Percentiles rank a stretch among this genome's conserved stretches.
Conservation (phyloP, 1,140 invertebrate species). For the Cotesia typhae region DNA sequence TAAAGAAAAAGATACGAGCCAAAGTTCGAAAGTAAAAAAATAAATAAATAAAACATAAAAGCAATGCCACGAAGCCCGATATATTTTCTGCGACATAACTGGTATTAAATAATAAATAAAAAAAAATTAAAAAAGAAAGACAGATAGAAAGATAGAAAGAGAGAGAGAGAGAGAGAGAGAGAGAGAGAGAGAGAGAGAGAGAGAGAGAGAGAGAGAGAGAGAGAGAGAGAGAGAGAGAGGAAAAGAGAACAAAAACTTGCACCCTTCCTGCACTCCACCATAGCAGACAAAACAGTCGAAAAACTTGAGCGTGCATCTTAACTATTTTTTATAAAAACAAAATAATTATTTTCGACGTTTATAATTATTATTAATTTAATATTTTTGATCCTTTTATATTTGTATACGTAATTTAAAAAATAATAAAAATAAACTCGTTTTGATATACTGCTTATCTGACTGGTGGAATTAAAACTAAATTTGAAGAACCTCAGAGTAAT, state of each 20-base stretch:
- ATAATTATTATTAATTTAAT: conserved; percentile 8
- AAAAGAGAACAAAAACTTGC: conserved; percentile 34
- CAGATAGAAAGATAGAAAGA: conserved; percentile 41
- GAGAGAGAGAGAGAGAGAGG: conserved; percentile 41
- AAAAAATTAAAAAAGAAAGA: conserved; percentile 30
- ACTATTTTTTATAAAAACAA: conserved; percentile 40
- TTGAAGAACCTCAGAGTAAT: neutral
- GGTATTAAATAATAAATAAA: conserved; percentile 40
- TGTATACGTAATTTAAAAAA: neutral
- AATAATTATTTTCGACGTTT: too few relatives aligned
- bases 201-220: conserved; percentile 44
- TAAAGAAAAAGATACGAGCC: conserved; percentile 41
- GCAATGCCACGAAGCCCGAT: conserved; percentile 41
- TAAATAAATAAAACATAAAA: conserved; percentile 41
- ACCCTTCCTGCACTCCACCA: conserved; percentile 47
- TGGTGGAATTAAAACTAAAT: conserved; percentile 12
- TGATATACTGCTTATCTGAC: conserved; percentile 5
- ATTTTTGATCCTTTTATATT: conserved; percentile 14
- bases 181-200: conserved; percentile 42
- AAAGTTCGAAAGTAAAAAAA: conserved; percentile 40
- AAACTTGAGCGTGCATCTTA: conserved; percentile 50
- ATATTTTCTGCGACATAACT: neutral
- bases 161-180: conserved; percentile 42
- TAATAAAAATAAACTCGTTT: conserved; percentile 18
- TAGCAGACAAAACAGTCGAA: conserved; percentile 49